Evolutionary conservation across 2,888 invertebrate genomes (phyloP), one percentile per base, ranked within the genome.

Genomic region (Drosophila multiciliata): DNA sequence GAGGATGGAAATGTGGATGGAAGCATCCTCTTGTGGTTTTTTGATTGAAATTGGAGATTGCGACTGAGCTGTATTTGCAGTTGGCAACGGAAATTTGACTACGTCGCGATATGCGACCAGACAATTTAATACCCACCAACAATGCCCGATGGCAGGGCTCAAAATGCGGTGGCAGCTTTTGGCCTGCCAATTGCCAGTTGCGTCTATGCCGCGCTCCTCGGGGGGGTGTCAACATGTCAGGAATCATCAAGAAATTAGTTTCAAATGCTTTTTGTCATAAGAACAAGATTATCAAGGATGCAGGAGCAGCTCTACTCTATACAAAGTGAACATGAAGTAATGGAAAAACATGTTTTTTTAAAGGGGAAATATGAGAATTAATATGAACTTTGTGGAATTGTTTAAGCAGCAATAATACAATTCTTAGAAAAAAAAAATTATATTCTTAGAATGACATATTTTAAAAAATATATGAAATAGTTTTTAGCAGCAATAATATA

Each of bases 21-120:
- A 29, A 64, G 66, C 36, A 36, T 33, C 55, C 76, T 80, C 76
- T 66, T 77, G 82, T 73, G 87, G 87, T 87, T 89, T 89, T 83
- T 89, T 89, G 29, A 86, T 86, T 86, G 85, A 89, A 86, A 86
- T 86, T 89, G 82, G 89, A 86, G 89, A 86, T 86, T 89, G 87
- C 69, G 76, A 75, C 71, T 71, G 77, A 74, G 73, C 81, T 75
- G 75, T 80, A 83, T 88, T 86, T 86, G 80, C 72, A 80, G 71
- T 75, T 78, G 70, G 69, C 79, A 72, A 71, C 85, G 89, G 89
- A 85, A 85, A 89, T 89, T 89, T 85, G 85, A 85, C 89, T 85
- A 76, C 84, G 82, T 73, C 82, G 66, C 78, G 84, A 83, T 79
- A 79, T 81, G 84, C 82, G 87, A 78, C 84, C 89, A 85, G 85